A percentile compares a stretch with the other conserved stretches of the same genome.
phyloP scores from a whole-genome alignment of 2,888 invertebrate genomes.

The Plagodis dolabraria region DNA sequence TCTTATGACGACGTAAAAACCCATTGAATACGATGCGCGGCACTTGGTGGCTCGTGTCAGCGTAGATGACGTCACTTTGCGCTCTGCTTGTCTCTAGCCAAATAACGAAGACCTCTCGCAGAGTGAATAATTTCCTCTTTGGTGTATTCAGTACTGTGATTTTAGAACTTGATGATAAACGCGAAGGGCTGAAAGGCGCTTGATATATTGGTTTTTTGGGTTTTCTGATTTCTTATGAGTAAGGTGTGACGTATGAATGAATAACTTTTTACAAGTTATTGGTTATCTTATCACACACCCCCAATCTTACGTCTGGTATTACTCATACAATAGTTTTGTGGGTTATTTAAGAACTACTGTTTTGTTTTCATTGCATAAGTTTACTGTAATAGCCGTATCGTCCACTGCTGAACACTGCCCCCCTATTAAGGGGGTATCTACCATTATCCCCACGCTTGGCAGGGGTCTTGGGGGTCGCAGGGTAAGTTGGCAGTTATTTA shows the following conservation, averaged over 20 bases:
- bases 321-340: constrained; percentile 9
- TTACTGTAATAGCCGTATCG: no score
- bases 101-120: constrained; percentile 32
- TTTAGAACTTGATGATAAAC: not conserved
- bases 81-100: constrained; percentile 31
- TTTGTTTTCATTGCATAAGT: not conserved
- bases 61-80: constrained; percentile 42
- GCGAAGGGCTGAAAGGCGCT: constrained; percentile 8
- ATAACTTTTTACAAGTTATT: constrained; percentile 40
- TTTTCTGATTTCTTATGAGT: constrained; percentile 22
- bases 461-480: no score
- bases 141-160: not conserved
- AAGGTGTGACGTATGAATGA: constrained; percentile 32
- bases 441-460: no score
- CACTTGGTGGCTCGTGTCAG: constrained; percentile 25
- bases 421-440: no score
- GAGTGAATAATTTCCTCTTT: constrained; percentile 4
- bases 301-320: constrained; percentile 26
- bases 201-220: constrained; percentile 14
- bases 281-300: constrained; percentile 44
- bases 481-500: no score
- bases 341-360: constrained; percentile 5
- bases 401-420: no score
- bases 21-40: constrained; percentile 39
- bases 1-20: constrained; percentile 50